Conservation (phyloP, 2,113 vertebrate genomes). For the Ellobius talpinus region DNA sequence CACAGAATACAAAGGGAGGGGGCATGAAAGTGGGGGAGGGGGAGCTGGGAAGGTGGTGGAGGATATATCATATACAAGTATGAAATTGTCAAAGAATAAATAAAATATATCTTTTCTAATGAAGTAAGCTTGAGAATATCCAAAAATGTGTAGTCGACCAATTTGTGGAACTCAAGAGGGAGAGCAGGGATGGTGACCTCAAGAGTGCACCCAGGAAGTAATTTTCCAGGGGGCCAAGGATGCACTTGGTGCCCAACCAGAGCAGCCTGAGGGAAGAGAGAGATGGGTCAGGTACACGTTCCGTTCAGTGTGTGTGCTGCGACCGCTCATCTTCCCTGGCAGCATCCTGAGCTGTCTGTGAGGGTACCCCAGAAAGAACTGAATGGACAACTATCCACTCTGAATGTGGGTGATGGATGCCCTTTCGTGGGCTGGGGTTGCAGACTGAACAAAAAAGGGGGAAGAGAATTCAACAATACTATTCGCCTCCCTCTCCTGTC, state of each 20-base stretch:
- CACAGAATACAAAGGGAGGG: not conserved
- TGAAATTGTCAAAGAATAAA: not conserved
- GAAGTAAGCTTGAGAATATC: not conserved
- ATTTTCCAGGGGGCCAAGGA: not conserved
- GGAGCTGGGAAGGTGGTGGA: not conserved
- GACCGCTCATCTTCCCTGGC: not conserved
- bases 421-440: not conserved
- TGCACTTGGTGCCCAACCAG: not conserved
- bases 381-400: not conserved
- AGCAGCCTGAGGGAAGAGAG: not conserved
- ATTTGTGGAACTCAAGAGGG: not conserved
- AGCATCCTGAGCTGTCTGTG: not conserved
- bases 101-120: not conserved
- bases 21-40: not conserved
- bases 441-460: too few species aligned
- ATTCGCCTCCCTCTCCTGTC: not conserved
- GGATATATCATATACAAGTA: not conserved
- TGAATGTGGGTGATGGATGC: too few species aligned
- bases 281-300: fast-evolving
- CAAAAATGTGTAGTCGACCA: too few species aligned
- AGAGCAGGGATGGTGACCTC: not conserved
- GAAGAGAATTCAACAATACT: not conserved
- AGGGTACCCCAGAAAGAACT: not conserved
- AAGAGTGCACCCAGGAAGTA: not conserved
- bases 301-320: not conserved